Evolutionary conservation across 2,113 vertebrate genomes (phyloP).

Genomic region (Rousettus leschenaultii): DNA sequence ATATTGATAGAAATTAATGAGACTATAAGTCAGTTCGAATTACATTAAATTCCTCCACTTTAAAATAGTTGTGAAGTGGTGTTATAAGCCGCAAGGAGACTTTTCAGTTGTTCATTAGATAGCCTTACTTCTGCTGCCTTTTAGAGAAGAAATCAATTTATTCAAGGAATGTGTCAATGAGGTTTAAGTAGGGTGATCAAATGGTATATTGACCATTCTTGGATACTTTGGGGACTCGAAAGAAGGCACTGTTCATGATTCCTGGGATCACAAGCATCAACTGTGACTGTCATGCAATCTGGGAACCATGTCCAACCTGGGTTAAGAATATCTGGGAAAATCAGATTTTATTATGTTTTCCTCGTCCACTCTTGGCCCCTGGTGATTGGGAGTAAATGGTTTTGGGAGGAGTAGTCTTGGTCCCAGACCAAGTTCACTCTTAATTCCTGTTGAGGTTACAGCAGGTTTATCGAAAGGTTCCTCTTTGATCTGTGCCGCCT

Average conservation of each 20-base stretch:
- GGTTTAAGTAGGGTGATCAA: not conserved
- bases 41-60: not conserved
- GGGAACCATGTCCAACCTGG: not conserved
- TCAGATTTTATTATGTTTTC: not conserved
- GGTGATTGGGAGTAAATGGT: not conserved
- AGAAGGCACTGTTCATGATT: not conserved
- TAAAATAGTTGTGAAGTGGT: not conserved
- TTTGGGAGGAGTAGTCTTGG: not conserved
- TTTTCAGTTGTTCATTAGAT: not conserved
- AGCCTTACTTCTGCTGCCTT: not conserved
- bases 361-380: not conserved
- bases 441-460: not conserved
- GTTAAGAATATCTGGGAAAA: not conserved
- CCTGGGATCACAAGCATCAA: not conserved
- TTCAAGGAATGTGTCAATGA: not conserved
- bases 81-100: not conserved
- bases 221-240: not conserved
- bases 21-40: not conserved
- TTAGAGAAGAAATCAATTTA: not conserved
- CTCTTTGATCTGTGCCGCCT: not conserved
- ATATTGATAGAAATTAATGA: not conserved
- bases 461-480: not conserved
- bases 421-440: not conserved
- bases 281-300: not conserved
- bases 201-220: not conserved